Conservation (phyloP, 2,797 vertebrate species). For the Huso huso region DNA sequence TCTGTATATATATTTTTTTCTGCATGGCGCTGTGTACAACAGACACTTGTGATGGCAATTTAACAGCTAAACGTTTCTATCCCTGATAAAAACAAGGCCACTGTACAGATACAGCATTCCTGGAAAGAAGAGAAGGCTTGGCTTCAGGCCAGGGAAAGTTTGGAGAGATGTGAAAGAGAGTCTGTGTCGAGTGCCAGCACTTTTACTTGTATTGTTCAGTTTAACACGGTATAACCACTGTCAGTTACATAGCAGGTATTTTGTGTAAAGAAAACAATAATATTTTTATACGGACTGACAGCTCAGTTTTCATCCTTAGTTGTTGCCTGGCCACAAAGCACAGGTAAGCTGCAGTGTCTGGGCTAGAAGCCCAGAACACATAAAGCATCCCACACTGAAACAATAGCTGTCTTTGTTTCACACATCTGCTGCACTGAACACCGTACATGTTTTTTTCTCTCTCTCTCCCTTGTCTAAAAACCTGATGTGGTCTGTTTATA, state of each 20-base stretch:
- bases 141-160: slow-evolving; percentile 32
- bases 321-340: slow-evolving; percentile 58
- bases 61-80: slow-evolving; percentile 31
- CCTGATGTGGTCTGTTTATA: slow-evolving; percentile 38
- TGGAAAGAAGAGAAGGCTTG: slow-evolving; percentile 34
- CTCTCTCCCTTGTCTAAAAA: slow-evolving; percentile 23
- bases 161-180: slow-evolving; percentile 35
- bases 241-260: slow-evolving; percentile 54
- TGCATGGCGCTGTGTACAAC: slow-evolving; percentile 23
- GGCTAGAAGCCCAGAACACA: slow-evolving; percentile 64
- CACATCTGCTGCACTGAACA: slow-evolving; percentile 61
- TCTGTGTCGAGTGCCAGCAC: slow-evolving; percentile 28
- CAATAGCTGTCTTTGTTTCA: slow-evolving; percentile 72
- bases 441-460: slow-evolving; percentile 21
- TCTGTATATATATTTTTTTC: slow-evolving; percentile 17
- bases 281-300: slow-evolving; percentile 63
- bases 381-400: slow-evolving; percentile 62
- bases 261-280: slow-evolving; percentile 55
- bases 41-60: slow-evolving; percentile 28
- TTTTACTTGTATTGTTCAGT: slow-evolving; percentile 51
- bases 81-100: slow-evolving; percentile 21
- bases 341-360: slow-evolving; percentile 68
- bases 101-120: slow-evolving; percentile 23
- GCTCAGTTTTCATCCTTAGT: slow-evolving; percentile 58
- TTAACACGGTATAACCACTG: slow-evolving; percentile 48